phyloP scores from a whole-genome alignment of 2,113 vertebrate species.

The Tetrao urogallus region DNA sequence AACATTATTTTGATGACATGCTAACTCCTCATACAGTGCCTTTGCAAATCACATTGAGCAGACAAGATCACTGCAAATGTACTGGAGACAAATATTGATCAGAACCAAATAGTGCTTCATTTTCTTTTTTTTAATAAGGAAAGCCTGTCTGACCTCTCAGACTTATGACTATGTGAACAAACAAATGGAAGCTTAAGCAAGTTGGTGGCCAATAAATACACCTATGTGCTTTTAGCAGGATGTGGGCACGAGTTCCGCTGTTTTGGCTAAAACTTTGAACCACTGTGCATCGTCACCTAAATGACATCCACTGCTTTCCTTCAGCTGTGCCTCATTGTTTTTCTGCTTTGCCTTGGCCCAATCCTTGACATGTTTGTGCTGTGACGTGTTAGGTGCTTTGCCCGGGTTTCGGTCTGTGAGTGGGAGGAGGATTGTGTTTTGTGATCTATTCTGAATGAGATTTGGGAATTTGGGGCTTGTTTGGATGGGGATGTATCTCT shows the following conservation, averaged over 20 bases:
- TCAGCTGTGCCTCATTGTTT: neutral
- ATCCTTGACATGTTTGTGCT: neutral
- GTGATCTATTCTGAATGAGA: neutral
- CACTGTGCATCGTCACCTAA: neutral
- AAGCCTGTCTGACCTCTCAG: neutral
- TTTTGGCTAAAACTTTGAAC: conserved; percentile 27
- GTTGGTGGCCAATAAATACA: conserved; percentile 11
- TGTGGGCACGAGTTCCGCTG: conserved; percentile 17
- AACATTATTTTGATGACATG: neutral
- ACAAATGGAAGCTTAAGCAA: conserved; percentile 24
- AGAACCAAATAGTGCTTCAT: neutral
- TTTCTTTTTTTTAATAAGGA: neutral
- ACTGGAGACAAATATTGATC: neutral
- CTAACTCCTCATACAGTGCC: neutral
- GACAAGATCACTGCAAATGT: neutral
- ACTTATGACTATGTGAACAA: conserved; percentile 19
- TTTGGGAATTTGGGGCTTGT: neutral
- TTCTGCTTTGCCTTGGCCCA: neutral
- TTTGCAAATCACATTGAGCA: neutral
- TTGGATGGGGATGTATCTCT: neutral
- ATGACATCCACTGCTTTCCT: neutral
- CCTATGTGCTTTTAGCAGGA: neutral
- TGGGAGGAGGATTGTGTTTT: conserved; percentile 40
- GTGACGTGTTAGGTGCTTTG: neutral
- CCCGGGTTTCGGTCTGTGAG: conserved; percentile 6